These are phyloP conservation scores for Mohoua ochrocephala DNA, from an alignment of 2,113 vertebrate genomes.

Conservation along the genomic window DNA sequence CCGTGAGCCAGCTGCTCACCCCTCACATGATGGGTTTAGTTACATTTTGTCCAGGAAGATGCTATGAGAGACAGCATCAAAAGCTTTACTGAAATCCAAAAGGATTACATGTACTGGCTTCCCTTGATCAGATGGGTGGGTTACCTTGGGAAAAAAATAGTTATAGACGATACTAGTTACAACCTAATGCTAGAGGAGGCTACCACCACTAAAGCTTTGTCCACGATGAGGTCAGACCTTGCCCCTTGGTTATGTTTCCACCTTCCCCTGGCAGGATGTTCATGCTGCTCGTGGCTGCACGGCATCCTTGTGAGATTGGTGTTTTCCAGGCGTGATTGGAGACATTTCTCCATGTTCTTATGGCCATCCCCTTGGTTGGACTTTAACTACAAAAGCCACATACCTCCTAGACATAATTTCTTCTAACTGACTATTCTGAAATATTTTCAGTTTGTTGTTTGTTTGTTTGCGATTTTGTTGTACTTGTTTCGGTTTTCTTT, in stretches of 20 bases:
- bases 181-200: not conserved
- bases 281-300: fast-evolving
- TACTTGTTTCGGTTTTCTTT: not conserved
- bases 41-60: not conserved
- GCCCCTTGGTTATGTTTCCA: not conserved
- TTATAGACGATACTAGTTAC: no score
- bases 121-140: not conserved
- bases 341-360: fast-evolving
- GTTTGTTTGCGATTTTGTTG: not conserved
- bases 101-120: not conserved
- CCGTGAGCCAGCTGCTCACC: not conserved
- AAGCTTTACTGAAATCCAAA: not conserved
- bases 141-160: not conserved
- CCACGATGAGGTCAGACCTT: not conserved
- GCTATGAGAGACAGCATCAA: not conserved
- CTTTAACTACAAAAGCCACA: not conserved
- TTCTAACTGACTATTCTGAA: not conserved
- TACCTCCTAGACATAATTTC: not conserved
- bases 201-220: not conserved
- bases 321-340: fast-evolving
- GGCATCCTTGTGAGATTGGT: fast-evolving
- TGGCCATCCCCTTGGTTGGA: fast-evolving
- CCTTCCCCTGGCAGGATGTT: not conserved
- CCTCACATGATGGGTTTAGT: not conserved
- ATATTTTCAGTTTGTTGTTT: not conserved